Conservation (phyloP, 2,113 vertebrate species). For the Lepidiolamprologus cunningtoni region DNA sequence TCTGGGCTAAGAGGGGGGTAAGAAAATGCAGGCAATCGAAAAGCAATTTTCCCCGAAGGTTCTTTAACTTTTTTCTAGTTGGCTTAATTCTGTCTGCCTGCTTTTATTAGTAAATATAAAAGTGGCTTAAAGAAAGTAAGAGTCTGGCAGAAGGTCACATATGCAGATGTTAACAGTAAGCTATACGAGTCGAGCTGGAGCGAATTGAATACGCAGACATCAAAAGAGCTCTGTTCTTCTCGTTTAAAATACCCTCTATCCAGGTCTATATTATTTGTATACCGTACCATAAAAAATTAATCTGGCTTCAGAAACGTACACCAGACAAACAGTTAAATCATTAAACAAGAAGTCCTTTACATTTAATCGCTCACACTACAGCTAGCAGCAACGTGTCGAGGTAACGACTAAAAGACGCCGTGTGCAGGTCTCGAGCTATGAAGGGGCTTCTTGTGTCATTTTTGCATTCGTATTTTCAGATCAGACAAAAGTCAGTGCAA, state of each 20-base stretch:
- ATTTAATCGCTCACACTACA: constrained; percentile 4
- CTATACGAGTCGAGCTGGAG: not conserved
- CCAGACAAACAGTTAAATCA: constrained; percentile 28
- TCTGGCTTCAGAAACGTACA: constrained; percentile 37
- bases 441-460: constrained; percentile 16
- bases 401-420: not conserved
- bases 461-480: not conserved
- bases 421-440: not conserved
- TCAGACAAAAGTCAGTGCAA: not conserved
- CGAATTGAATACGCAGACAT: not conserved
- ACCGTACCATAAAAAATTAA: not conserved
- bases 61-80: not conserved
- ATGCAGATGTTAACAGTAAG: not conserved
- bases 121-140: constrained; percentile 1
- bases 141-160: not conserved
- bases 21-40: not conserved
- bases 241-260: not conserved
- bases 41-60: not conserved
- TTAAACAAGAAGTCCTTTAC: not conserved
- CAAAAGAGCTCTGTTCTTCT: not conserved
- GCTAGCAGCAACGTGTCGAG: not conserved
- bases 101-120: not conserved
- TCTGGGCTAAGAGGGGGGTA: not conserved
- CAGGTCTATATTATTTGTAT: constrained; percentile 6
- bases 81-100: not conserved